Evolutionary conservation across 1,140 invertebrate genomes (phyloP), one percentile per base, ranked within the genome.

Genomic region (Magallana ariakensis): DNA sequence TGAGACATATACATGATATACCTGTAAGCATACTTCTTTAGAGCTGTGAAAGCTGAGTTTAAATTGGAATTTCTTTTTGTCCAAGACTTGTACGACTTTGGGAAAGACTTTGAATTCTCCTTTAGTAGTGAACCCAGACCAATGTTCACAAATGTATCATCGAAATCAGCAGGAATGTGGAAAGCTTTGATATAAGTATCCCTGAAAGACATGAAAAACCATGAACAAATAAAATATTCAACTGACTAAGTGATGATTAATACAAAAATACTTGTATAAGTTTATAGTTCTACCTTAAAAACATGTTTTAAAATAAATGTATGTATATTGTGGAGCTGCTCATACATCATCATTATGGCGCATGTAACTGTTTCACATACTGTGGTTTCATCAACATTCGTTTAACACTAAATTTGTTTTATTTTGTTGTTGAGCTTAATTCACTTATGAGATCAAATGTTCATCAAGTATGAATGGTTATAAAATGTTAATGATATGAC

Each of bases 71-170:
- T 92, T 54, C 86, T 57, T 80, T 56, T 19, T 10, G 54, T 19
- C 91, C 91, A 92, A 54, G 62, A 66, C 22, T 86, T 33, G 60
- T 80, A 87, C 16, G 80, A 53, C 80, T 89, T 56, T 19, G 90
- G 80, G 75, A 84, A 87, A 33, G 33, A 66, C 13, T 66, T 33
- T 66, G 80, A 54, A 33, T 26, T 80, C 26, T 87, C 57, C 53
- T 58, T 80, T 8, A 92, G 70, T 6, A 88, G 33, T 58, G 85
- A 87, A 4, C 93, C 93, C 0, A 94, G 57, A 19, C 91, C 93
- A 53, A 94, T 54, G 86, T 94, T 94, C 13, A 94, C 88, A 88
- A 93, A 94, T 0, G 93, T 93, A 84, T 94, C 93, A 86, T 94
- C 93, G 87, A 94, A 94, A 85, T 94, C 93, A 0, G 93, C 91